Base-by-base conservation (phyloP, 2,797 vertebrate genomes). In the Notolepis coatsorum region DNA sequence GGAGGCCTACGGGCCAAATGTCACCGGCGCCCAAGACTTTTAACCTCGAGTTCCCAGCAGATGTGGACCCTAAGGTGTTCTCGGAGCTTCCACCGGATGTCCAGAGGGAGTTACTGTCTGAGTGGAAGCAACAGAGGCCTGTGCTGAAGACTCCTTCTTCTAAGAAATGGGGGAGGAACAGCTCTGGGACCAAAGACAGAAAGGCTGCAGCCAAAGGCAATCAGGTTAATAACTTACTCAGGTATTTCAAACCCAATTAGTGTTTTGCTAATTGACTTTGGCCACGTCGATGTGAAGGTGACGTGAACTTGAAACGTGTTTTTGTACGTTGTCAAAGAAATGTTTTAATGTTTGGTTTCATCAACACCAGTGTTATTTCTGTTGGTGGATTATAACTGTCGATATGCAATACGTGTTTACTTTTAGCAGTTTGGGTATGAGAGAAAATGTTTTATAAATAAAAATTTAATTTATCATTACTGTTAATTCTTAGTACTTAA, bases 41-140 rank as follows among this genome's bases (percentile, higher is more conserved):
- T 77, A 82, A 84, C 71, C 64, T 50, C 3, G 33, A 68, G 3
- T 73, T 96, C 49, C 96, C 95, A 1, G 72, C 85, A 62, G 77
- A 88, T 2, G 82, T 97, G 7, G 95, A 98, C 70, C 81, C 91
- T 17, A 43, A 79, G 42, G 94, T 96, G 42, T 98, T 97, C 88
- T 94, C 86, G 3, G 84, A 93, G 76, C 91, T 94, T 28, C 92
- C 93, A 0, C 43, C 54, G 0, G 94, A 93, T 4, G 52, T 98
- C 47, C 96, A 95, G 54, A 85, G 46, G 31, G 96, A 98, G 75
- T 68, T 98, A 8, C 61, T 94, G 61, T 81, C 81, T 0, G 94
- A 94, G 28, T 97, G 96, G 96, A 95, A 86, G 65, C 91, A 86
- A 6, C 80, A 68, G 75, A 88, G 78, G 42, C 70, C 55, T 0